Evolutionary conservation across 2,888 invertebrate species (phyloP).

Genomic region (Euspilapteryx auroguttella): DNA sequence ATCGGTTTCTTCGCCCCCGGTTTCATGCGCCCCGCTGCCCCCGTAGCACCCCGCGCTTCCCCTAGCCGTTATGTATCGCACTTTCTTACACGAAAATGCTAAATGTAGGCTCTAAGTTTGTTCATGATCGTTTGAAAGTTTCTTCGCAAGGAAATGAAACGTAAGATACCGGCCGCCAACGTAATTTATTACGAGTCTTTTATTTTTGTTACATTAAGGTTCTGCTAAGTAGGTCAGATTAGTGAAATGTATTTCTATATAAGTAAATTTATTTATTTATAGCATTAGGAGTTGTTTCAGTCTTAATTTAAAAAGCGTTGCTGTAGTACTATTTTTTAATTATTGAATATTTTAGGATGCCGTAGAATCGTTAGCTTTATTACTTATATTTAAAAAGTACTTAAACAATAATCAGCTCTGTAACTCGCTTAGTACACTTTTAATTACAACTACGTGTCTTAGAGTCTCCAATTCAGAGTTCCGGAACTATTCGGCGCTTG

Average conservation of each 20-base stretch:
- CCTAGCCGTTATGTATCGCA: slow-evolving; percentile 1
- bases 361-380: too few species aligned
- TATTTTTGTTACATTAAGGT: background rate
- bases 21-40: background rate
- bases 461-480: slow-evolving; percentile 24
- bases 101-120: slow-evolving; percentile 5
- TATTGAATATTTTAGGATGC: too few species aligned
- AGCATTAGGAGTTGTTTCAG: too few species aligned
- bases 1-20: slow-evolving; percentile 15
- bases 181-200: slow-evolving; percentile 2
- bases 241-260: too few species aligned
- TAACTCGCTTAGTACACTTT: too few species aligned
- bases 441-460: too few species aligned
- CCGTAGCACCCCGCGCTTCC: background rate
- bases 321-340: too few species aligned
- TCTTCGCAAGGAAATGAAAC: slow-evolving; percentile 7
- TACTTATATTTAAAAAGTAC: too few species aligned
- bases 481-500: slow-evolving; percentile 41
- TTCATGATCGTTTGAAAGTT: slow-evolving; percentile 8
- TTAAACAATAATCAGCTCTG: too few species aligned
- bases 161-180: slow-evolving; percentile 2
- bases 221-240: too few species aligned
- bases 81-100: slow-evolving; percentile 4
- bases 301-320: too few species aligned
- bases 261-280: too few species aligned